Conservation (phyloP, 2,888 invertebrate genomes). For the Ephialtes manifestator region DNA sequence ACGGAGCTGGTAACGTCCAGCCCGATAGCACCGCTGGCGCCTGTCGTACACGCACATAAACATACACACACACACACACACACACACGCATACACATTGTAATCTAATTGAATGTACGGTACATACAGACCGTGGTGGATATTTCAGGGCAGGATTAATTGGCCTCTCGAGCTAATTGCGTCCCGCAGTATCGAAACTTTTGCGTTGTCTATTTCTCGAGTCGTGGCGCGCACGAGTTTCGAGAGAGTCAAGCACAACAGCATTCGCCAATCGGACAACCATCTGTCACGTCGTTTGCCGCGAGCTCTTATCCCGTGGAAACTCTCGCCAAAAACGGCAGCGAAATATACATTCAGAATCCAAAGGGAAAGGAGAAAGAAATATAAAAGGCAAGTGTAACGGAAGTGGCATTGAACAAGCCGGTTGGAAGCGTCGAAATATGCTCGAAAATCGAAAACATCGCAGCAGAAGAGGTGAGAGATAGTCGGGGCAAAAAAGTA, state of each 20-base stretch:
- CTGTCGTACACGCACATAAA: not conserved
- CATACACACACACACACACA: not conserved
- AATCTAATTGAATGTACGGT: conserved; percentile 11
- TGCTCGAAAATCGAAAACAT: conserved; percentile 13
- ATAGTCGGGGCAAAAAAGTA: not conserved
- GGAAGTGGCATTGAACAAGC: not conserved
- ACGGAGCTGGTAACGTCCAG: not conserved
- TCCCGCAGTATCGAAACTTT: conserved; percentile 40
- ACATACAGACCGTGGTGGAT: not conserved
- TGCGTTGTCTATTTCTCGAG: conserved; percentile 12
- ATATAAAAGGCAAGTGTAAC: not conserved
- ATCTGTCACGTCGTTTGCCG: conserved; percentile 26
- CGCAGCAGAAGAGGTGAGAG: not conserved
- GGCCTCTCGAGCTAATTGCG: conserved; percentile 39
- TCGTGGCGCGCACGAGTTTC: not conserved
- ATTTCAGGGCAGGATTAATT: conserved; percentile 41
- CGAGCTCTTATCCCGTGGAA: conserved; percentile 9
- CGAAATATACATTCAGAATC: not conserved
- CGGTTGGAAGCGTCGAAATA: conserved; percentile 24
- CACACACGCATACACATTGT: not conserved
- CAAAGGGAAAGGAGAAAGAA: not conserved
- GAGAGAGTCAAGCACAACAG: not conserved
- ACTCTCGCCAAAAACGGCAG: conserved; percentile 13
- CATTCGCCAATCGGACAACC: conserved; percentile 21
- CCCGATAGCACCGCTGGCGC: conserved; percentile 15